phyloP scores from a whole-genome alignment of 2,113 vertebrate species.

The Alouatta palliata region DNA sequence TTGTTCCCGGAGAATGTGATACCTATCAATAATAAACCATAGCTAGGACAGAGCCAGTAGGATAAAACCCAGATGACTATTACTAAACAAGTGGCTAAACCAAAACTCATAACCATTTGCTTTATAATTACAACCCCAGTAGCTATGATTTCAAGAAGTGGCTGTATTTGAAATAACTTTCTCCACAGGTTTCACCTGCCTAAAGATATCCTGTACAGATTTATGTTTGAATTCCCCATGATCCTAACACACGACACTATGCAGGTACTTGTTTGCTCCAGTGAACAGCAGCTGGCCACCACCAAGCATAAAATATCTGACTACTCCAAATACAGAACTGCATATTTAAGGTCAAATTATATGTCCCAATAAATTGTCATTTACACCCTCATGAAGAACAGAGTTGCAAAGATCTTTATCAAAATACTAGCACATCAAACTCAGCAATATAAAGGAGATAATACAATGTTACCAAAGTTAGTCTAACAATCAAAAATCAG shows the following conservation, averaged over 20 bases:
- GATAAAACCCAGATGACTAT: not conserved
- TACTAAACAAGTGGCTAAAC: not conserved
- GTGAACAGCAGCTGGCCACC: not conserved
- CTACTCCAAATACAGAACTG: not conserved
- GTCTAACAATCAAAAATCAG: not conserved
- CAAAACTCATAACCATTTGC: not conserved
- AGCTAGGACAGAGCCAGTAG: not conserved
- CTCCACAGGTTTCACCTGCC: not conserved
- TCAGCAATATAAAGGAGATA: not conserved
- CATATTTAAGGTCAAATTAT: not conserved
- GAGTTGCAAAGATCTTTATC: not conserved
- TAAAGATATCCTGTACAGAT: not conserved
- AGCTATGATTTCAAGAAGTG: not conserved
- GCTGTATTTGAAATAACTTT: not conserved
- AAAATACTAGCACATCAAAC: slow-evolving; percentile 16
- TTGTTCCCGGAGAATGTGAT: not conserved
- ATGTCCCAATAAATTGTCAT: not conserved
- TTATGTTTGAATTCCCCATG: not conserved
- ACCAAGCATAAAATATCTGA: not conserved
- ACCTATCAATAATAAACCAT: not conserved
- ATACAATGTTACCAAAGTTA: not conserved
- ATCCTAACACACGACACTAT: not conserved
- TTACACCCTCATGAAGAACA: not conserved
- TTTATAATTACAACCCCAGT: not conserved
- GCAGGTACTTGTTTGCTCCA: not conserved